A percentile compares a stretch with the other conserved stretches of the same genome.
Evolutionary conservation across 2,888 invertebrate species (phyloP).

Genomic region (Odontothrips loti): DNA sequence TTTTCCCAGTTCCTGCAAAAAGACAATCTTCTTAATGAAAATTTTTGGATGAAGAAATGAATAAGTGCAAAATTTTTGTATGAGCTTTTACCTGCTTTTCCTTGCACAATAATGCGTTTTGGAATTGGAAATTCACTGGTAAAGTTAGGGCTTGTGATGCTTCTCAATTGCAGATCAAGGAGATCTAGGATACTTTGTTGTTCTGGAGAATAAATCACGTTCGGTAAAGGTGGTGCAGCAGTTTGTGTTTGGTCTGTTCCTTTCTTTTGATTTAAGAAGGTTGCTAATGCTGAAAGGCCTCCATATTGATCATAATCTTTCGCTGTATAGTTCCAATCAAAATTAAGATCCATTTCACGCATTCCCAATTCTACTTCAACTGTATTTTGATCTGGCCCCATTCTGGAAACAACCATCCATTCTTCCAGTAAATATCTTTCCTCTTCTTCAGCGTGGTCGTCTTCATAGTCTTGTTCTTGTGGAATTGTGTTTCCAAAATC

Average conservation of each 20-base stretch:
- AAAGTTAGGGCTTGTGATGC: no score
- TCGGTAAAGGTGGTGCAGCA: no score
- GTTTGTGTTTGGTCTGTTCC: no score
- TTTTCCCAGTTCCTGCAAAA: conserved; percentile 29
- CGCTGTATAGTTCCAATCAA: background rate
- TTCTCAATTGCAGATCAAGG: no score
- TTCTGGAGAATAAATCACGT: no score
- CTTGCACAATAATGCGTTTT: conserved; percentile 28
- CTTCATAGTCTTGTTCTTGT: conserved; percentile 26
- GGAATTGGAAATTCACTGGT: no score
- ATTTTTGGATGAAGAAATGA: no score
- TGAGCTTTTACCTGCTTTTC: conserved; percentile 31
- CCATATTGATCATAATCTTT: background rate
- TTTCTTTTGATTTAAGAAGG: no score
- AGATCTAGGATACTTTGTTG: no score
- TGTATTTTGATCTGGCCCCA: conserved; percentile 24
- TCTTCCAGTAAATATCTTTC: background rate
- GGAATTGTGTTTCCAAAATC: background rate
- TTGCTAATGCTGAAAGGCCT: no score
- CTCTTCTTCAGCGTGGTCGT: background rate
- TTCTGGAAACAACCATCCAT: conserved; percentile 30
- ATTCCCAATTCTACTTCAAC: conserved; percentile 5
- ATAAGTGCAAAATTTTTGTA: no score
- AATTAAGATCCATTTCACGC: conserved; percentile 17
- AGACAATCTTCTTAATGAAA: no score